Percentiles rank a stretch among this genome's conserved stretches.
Conservation (phyloP, 2,888 invertebrate genomes). For the Trichopria drosophilae region DNA sequence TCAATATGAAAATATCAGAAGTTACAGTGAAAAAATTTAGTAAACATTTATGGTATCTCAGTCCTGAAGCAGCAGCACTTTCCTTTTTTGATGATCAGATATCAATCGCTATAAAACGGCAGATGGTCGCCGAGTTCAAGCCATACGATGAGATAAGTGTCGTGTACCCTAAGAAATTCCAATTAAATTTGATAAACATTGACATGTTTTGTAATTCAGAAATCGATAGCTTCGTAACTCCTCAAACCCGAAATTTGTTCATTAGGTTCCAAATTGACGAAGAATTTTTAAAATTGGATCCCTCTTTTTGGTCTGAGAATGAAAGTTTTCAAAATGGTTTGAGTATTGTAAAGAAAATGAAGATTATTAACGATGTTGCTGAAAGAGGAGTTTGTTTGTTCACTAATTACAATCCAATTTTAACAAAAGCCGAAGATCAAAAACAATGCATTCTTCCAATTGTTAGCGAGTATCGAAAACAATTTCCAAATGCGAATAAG, state of each 20-base stretch:
- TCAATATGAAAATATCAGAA: too few species aligned
- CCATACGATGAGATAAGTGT: conserved; percentile 3
- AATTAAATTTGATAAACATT: conserved; percentile 4
- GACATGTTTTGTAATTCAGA: background rate
- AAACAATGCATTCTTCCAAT: too few species aligned
- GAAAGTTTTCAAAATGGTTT: conserved; percentile 20
- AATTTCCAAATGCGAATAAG: too few species aligned
- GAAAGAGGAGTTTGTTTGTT: conserved; percentile 24
- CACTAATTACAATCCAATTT: too few species aligned
- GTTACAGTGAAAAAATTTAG: conserved; percentile 3
- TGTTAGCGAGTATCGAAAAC: too few species aligned
- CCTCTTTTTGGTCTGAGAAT: conserved; percentile 20
- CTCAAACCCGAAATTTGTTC: background rate
- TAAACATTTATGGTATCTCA: conserved; percentile 16
- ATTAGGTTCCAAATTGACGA: background rate
- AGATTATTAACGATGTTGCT: conserved; percentile 25
- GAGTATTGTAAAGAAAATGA: conserved; percentile 21
- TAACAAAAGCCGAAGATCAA: too few species aligned
- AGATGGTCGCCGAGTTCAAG: conserved; percentile 3
- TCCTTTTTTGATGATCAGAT: conserved; percentile 4
- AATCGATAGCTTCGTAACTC: conserved; percentile 10
- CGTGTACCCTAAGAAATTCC: conserved; percentile 1
- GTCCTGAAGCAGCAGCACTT: conserved; percentile 5
- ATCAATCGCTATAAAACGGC: conserved; percentile 1
- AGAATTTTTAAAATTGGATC: conserved; percentile 6